Evolutionary conservation across 1,140 invertebrate genomes (phyloP), one percentile per base, ranked within the genome.

Genomic region (Saccostrea echinata): DNA sequence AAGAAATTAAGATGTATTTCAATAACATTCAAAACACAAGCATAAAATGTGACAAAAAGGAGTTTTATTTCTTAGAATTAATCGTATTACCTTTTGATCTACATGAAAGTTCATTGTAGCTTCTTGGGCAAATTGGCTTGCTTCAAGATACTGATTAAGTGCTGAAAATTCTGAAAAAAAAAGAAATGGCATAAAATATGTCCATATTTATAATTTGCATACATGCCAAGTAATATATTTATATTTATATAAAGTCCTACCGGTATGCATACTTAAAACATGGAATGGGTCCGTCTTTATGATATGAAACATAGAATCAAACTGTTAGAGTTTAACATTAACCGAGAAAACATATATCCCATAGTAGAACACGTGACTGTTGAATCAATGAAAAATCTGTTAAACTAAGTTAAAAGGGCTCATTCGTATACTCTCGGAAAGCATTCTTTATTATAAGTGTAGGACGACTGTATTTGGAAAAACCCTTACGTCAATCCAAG

Each of bases 311-410:
- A 76, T 76, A 76, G 11, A 76, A 27, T 76, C 68, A 76, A 76
- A 76, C 68, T 76, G 68, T 76, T 27, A 4, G 16, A 30, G 24
- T 76, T 76, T 27, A 30, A 76, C 27, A 76, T 30, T 30, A 27
- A 30, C 68, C 68, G 68, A 76, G 27, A 76, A 76, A 76, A 76
- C 27, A 76, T 76, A 76, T 30, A 27, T 27, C 33, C n/a, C 55
- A 11, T 64, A 21, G 13, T 30, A 76, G 16, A 76, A 76, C 68
- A 76, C 68, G 68, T 76, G 68, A 76, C 68, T 18, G 27, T 24
- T 76, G 68, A 76, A 76, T 76, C 68, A 76, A 76, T 76, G 68
- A 76, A 76, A 76, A 43, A 76, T 27, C 68, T 76, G 27, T 27
- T 76, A 13, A 76, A 61, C 55, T n/a, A 21, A 43, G 9, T 61